Base-by-base conservation (phyloP, 2,888 invertebrate genomes). In the Ectobius pallidus region DNA sequence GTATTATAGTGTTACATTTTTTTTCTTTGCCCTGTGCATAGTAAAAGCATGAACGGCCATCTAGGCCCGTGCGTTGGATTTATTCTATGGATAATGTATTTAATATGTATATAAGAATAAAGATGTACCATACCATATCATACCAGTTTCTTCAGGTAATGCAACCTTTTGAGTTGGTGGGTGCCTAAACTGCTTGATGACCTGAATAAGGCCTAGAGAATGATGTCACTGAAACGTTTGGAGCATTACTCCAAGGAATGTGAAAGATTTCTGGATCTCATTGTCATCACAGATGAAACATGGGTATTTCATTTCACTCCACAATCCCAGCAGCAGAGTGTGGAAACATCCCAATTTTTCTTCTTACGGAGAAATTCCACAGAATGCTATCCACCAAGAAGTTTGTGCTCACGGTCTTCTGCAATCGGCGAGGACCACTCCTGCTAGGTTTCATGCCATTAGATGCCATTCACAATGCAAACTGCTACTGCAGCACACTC, bases 401-500 rank as follows among this genome's bases (percentile, higher is more conserved):
- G 30, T 22, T 63, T 30, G 34, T 63, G 63, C 30, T 63, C 18
- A 63, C 20, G 14, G 34, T 18, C 32, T 63, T 63, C 63, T 63
- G 63, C 34, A 7, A 65, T 65, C 42, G 25, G n/a, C n/a, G n/a
- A 20, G 55, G 55, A 55, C 55, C 20, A 55, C 25, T 55, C 22
- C 55, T 55, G 55, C 55, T 55, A 14, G 55, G 22, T 55, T 55
- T 55, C 55, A 55, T 55, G 25, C 55, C 20, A 55, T 16, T 20
- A 55, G 25, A 25, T 55, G 55, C 3, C 25, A 55, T 25, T 25
- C 18, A 22, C 55, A 55, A 55, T 3, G 55, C 55, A 11, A 25
- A 55, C 55, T n/a, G 55, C 11, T 55, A 11, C 18, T 55, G 55
- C 22, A 9, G 27, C 58, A 58, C 27, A 58, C 27, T 58, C 1